Evolutionary conservation across 1,140 invertebrate genomes (phyloP).

Genomic region (Geopemphigus sp.): DNA sequence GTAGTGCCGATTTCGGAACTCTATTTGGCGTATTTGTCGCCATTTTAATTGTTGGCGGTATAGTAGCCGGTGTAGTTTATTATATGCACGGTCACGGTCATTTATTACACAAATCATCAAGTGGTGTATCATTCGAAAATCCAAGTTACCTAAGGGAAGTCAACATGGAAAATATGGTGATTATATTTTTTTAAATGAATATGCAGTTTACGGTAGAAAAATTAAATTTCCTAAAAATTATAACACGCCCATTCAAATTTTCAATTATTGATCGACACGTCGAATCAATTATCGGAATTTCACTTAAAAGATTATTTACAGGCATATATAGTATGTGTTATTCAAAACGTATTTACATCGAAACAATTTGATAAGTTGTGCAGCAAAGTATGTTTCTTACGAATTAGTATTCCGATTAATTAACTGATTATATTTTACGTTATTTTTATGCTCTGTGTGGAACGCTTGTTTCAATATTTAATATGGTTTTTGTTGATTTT

Average conservation of each 20-base stretch:
- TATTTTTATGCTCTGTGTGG: too few relatives aligned
- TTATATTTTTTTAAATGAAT: slow-evolving; percentile 9
- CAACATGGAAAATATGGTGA: slow-evolving; percentile 65
- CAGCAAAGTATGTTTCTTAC: too few relatives aligned
- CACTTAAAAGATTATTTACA: neutral
- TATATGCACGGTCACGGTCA: slow-evolving; percentile 66
- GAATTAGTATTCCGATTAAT: too few relatives aligned
- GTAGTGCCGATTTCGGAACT: slow-evolving; percentile 60
- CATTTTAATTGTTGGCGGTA: slow-evolving; percentile 64
- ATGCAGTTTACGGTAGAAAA: too few relatives aligned
- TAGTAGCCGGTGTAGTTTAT: slow-evolving; percentile 64
- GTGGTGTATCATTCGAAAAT: slow-evolving; percentile 80
- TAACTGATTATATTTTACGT: too few relatives aligned
- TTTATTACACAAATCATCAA: slow-evolving; percentile 59
- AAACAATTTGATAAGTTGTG: neutral
- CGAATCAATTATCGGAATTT: neutral
- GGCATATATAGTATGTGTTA: neutral
- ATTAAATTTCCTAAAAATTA: too few relatives aligned
- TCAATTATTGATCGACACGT: neutral
- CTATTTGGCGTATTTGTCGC: slow-evolving; percentile 67
- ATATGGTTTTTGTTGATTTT: too few relatives aligned
- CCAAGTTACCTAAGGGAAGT: slow-evolving; percentile 77
- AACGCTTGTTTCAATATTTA: too few relatives aligned
- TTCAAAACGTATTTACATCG: neutral
- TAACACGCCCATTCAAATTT: too few relatives aligned